Evolutionary conservation across 2,888 invertebrate species (phyloP).

Genomic region (Andrena praecox): DNA sequence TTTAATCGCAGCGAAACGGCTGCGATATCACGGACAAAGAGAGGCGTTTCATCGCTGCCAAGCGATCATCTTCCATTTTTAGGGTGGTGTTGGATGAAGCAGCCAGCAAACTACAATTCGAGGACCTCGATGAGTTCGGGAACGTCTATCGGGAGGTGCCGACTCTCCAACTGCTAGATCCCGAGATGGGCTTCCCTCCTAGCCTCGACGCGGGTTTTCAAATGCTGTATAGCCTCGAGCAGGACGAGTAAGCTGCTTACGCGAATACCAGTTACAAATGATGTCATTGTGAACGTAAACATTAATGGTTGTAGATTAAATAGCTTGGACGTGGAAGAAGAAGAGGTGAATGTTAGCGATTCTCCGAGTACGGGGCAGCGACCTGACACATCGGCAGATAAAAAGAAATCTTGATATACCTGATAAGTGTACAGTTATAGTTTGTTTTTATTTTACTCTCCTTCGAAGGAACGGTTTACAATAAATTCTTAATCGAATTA

Average conservation of each 20-base stretch:
- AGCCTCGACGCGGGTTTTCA: conserved; percentile 89
- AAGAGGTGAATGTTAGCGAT: conserved; percentile 79
- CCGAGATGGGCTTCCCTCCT: conserved; percentile 85
- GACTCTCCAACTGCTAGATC: conserved; percentile 83
- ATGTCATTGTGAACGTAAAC: conserved; percentile 13
- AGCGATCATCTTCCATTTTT: conserved; percentile 20
- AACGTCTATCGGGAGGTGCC: conserved; percentile 82
- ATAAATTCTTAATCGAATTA: conserved; percentile 34
- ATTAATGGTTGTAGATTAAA: conserved; percentile 76
- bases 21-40: background rate
- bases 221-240: conserved; percentile 89
- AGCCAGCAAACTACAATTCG: conserved; percentile 80
- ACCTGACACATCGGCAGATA: conserved; percentile 59
- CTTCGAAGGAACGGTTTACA: conserved; percentile 18
- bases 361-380: conserved; percentile 74
- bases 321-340: conserved; percentile 81
- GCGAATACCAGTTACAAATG: conserved; percentile 21
- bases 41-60: conserved; percentile 14
- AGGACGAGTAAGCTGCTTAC: conserved; percentile 84
- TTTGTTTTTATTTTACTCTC: conserved; percentile 14
- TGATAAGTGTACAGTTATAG: conserved; percentile 16
- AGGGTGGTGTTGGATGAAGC: conserved; percentile 83
- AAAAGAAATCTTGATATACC: conserved; percentile 62
- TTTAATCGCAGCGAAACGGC: conserved; percentile 19
- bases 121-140: conserved; percentile 82